phyloP scores from a whole-genome alignment of 1,140 invertebrate species.

The Luehdorfia chinensis region DNA sequence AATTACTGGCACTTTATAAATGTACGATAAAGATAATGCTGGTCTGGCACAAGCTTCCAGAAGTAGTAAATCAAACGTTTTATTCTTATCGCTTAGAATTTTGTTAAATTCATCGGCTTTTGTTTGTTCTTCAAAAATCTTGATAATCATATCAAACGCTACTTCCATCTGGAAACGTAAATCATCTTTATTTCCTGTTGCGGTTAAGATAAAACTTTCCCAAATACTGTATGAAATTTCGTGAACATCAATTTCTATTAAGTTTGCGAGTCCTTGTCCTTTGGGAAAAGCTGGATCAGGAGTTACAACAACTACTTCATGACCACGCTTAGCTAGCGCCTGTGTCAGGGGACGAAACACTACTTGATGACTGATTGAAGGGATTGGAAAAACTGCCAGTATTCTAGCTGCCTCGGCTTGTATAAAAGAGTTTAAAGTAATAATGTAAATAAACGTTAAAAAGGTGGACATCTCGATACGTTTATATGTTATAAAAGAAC shows the following conservation, averaged over 20 bases:
- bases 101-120: slow-evolving; percentile 24
- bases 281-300: slow-evolving; percentile 46
- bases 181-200: slow-evolving; percentile 22
- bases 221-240: slow-evolving; percentile 32
- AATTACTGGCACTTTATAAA: slow-evolving; percentile 41
- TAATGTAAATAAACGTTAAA: no score
- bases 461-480: no score
- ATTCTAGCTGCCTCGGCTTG: slow-evolving; percentile 37
- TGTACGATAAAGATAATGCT: slow-evolving; percentile 27
- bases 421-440: no score
- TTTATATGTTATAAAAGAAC: no score
- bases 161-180: slow-evolving; percentile 10
- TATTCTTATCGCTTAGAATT: slow-evolving; percentile 21
- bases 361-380: slow-evolving; percentile 66
- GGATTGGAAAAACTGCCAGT: slow-evolving; percentile 67
- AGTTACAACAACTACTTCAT: slow-evolving; percentile 67
- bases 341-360: slow-evolving; percentile 60
- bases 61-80: slow-evolving; percentile 36
- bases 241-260: slow-evolving; percentile 49
- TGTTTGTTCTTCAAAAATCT: slow-evolving; percentile 26
- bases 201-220: slow-evolving; percentile 15
- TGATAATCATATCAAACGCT: slow-evolving; percentile 10
- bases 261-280: slow-evolving; percentile 34
- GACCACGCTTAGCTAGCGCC: slow-evolving; percentile 68
- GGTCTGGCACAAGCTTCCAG: slow-evolving; percentile 28